Base-by-base conservation (phyloP, 2,797 vertebrate genomes). In the Mus spretus region DNA sequence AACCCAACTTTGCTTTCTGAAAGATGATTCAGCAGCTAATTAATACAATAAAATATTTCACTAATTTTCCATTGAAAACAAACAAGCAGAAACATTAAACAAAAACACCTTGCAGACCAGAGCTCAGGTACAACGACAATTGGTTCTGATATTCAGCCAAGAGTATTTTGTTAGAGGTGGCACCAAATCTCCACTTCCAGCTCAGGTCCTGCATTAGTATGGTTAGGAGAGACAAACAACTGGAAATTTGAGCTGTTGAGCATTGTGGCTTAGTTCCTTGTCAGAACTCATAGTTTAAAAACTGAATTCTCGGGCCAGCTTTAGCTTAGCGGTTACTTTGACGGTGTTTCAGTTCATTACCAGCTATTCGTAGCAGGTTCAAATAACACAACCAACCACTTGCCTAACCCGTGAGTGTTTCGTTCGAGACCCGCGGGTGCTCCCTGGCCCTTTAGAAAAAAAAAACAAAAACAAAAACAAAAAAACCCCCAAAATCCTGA, bases 291-390 rank as follows among this genome's bases (percentile, higher is more conserved):
- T 61, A 74, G 37, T 74, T 70, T 63, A 13, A 83, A 90, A 80
- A 87, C 37, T 40, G 37, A 40, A 40, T 40, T 40, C 37, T 40
- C 0, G 65, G 75, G 0, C 72, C 82, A 50, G 96, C 96, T 40
- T 3, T 97, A 97, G 96, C 95, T 94, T 90, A 97, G 95, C 59
- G 94, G 96, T 97, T 97, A 55, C 97, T 97, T 97, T 89, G 82
- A 0, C 1, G 3, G 1, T 1, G 0, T 1, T 0, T 11, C 11
- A 0, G 34, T 5, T 50, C 17, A 8, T 0, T 28, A 0, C 15
- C 2, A 1, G 13, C 26, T 55, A 3, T 0, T 20, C 1, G 0
- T 0, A 1, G 26, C 10, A 9, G 34, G 94, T 81, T 87, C 55
- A n/a, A 79, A 63, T n/a, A 0, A 4, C 14, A 3, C 63, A 50